Conservation (phyloP, 2,113 vertebrate genomes). For the Callithrix jacchus region DNA sequence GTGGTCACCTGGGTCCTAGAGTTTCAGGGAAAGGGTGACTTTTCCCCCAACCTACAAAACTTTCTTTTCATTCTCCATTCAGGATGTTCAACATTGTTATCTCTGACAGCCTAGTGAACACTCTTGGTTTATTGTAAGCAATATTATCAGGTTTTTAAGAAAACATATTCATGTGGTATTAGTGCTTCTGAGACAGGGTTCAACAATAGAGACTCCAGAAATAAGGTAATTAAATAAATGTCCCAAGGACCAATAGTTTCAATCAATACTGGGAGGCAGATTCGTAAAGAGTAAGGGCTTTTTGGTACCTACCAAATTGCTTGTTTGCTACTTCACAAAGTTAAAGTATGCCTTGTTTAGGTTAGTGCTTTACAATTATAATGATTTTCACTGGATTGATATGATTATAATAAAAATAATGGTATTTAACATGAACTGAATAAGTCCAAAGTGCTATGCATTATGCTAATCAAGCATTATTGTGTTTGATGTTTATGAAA, state of each 20-base stretch:
- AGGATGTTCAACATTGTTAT: not conserved
- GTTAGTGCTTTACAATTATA: constrained; percentile 4
- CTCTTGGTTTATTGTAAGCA: not conserved
- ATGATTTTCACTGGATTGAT: constrained; percentile 1
- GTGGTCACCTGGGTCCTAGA: not conserved
- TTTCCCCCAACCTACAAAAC: not conserved
- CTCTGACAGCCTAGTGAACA: not conserved
- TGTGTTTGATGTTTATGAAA: not conserved
- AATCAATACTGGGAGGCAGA: not conserved
- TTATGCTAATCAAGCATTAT: not conserved
- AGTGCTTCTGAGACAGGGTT: not conserved
- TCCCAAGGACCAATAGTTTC: not conserved
- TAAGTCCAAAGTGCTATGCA: not conserved
- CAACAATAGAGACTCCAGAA: not conserved
- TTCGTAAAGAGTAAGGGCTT: not conserved
- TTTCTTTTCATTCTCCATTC: not conserved
- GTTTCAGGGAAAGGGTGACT: not conserved
- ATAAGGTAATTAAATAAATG: not conserved
- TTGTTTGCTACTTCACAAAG: not conserved
- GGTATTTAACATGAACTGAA: not conserved
- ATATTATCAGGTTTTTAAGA: not conserved
- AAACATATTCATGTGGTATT: not conserved
- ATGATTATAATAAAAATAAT: not conserved
- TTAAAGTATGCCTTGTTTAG: not conserved
- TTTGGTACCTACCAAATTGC: not conserved